Evolutionary conservation across 2,888 invertebrate species (phyloP).

Genomic region (Brachyopa scutellaris): DNA sequence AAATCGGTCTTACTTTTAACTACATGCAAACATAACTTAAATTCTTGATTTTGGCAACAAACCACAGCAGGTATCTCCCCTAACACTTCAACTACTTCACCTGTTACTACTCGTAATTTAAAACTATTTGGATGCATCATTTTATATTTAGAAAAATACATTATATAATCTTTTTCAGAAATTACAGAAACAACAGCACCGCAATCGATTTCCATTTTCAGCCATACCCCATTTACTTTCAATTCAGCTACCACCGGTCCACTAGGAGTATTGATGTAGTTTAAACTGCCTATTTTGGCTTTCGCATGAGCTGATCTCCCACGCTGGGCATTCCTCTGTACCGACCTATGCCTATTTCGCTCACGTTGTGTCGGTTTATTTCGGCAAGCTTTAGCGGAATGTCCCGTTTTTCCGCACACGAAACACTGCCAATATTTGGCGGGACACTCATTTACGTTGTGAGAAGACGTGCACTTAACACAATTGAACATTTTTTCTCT

Average conservation of each 20-base stretch:
- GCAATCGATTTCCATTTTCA: not conserved
- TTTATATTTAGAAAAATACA: not conserved
- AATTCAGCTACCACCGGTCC: not conserved
- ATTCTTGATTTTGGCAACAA: not conserved
- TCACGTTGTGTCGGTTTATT: no score
- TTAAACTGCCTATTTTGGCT: no score
- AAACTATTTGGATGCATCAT: not conserved
- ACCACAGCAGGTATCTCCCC: not conserved
- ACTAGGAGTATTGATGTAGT: not conserved
- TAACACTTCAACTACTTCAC: not conserved
- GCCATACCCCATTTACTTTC: not conserved
- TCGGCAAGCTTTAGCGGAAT: no score
- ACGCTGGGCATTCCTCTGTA: no score
- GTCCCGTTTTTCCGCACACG: no score
- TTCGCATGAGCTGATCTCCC: no score
- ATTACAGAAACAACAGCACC: not conserved
- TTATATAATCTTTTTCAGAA: not conserved
- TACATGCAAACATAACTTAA: not conserved
- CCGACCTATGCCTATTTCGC: no score
- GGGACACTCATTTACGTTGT: no score
- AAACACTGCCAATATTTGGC: no score
- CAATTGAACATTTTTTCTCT: not conserved
- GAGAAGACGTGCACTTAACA: no score
- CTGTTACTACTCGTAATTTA: not conserved
- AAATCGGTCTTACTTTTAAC: conserved; percentile 4